Base-by-base conservation (phyloP, 2,888 invertebrate species). In the Hedya salicella region DNA sequence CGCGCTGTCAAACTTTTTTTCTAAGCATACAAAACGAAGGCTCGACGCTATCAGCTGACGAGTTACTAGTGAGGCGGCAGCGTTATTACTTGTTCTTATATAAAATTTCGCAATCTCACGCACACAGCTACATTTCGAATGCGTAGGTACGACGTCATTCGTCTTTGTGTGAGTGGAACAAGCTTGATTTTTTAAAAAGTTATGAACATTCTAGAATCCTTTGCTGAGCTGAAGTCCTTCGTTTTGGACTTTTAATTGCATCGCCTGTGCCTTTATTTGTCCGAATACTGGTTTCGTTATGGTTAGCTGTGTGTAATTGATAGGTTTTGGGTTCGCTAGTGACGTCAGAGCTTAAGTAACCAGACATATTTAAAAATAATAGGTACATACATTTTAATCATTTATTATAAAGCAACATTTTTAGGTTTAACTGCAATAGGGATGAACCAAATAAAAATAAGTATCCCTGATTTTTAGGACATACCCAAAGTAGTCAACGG, bases 51-150 rank as follows among this genome's bases (percentile, higher is more conserved):
- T 69, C 75, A 73, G 64, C 67, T 49, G 48, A 32, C 65, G 54
- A 62, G 52, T 65, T 65, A 77, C 73, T 77, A 78, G 78, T 74
- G 71, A 59, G 68, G 68, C 70, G 59, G 68, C 59, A 64, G 50
- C 59, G 30, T 25, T 25, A 56, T 67, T 57, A 60, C 62, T 49
- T 57, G 62, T 42, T 69, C 71, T 79, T 79, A 76, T 79, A 79
- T 79, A 72, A 76, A 79, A 76, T 76, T 78, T 79, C 70, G 76
- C 78, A 75, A 74, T 63, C 69, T 6, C 32, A 60, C 70, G 49
- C 71, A 67, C 70, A 72, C 72, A 68, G 32, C 3, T 54, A 16
- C 56, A 16, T 8, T 30, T 2, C 57, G 48, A 60, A 25, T 60
- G 42, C 59, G 62, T 62, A 67, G 21, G 69, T 64, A 61, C 48